Evolutionary conservation across 1,140 invertebrate genomes (phyloP).

Genomic region (Drosophila truncata): DNA sequence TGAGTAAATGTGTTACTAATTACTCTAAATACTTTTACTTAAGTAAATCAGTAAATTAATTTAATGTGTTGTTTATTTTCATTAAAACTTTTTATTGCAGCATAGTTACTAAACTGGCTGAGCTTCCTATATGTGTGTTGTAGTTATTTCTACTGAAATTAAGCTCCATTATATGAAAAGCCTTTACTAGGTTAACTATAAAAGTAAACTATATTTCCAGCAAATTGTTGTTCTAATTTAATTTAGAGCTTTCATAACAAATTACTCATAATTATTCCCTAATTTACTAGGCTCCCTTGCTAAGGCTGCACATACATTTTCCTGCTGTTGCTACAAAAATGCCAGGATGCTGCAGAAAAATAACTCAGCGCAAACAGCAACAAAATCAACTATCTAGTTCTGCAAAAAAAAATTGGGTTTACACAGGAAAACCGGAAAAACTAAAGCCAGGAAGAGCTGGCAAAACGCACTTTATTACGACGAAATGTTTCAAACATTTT

Average conservation of each 20-base stretch:
- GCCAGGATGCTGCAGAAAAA: constrained; percentile 53
- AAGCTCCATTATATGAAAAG: background rate
- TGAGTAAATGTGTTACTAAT: background rate
- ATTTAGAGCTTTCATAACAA: constrained; percentile 12
- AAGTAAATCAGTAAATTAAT: background rate
- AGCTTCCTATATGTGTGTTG: background rate
- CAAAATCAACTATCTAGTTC: constrained; percentile 31
- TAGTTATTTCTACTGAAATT: background rate
- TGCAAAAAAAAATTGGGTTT: constrained; percentile 2
- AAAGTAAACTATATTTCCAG: background rate
- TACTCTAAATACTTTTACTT: no score
- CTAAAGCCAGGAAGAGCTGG: constrained; percentile 27
- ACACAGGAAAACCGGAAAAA: constrained; percentile 5
- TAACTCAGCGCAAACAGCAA: constrained; percentile 47
- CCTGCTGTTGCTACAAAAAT: constrained; percentile 41
- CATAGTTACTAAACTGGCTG: background rate
- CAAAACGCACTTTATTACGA: constrained; percentile 75
- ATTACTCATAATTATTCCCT: constrained; percentile 2
- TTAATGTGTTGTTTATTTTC: no score
- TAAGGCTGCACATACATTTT: constrained; percentile 1
- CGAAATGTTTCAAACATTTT: constrained; percentile 72
- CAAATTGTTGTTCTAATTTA: background rate
- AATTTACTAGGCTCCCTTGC: background rate
- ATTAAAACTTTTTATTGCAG: background rate
- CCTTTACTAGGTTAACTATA: no score